Conservation (phyloP, 2,888 invertebrate species). For the Abrostola tripartita region DNA sequence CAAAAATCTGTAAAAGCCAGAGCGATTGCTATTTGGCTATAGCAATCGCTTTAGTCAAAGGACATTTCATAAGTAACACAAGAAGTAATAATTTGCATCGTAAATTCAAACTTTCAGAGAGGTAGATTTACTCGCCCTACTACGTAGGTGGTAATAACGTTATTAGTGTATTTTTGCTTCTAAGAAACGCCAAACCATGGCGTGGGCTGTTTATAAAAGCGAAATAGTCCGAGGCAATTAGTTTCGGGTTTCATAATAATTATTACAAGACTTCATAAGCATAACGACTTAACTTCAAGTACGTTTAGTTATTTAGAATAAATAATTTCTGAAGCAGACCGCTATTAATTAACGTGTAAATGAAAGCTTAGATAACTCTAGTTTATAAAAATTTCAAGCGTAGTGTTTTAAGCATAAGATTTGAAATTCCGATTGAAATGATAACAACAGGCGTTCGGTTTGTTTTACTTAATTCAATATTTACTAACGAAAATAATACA, state of each 20-base stretch:
- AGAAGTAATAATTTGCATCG: background rate
- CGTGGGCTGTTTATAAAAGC: constrained; percentile 33
- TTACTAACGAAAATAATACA: background rate
- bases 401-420: constrained; percentile 23
- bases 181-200: constrained; percentile 13
- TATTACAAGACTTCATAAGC: constrained; percentile 18
- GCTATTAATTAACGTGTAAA: background rate
- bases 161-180: background rate
- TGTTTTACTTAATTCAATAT: constrained; percentile 1
- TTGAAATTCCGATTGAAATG: constrained; percentile 10
- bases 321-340: constrained; percentile 5
- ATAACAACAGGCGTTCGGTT: background rate
- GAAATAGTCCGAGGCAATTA: constrained; percentile 30
- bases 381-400: constrained; percentile 21
- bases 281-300: background rate
- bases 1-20: too few species aligned
- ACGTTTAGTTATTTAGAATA: background rate
- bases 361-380: background rate
- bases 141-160: background rate
- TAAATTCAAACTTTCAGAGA: background rate
- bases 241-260: constrained; percentile 37
- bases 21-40: too few species aligned
- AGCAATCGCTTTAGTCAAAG: too few species aligned
- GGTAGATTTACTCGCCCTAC: background rate
- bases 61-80: too few species aligned